A percentile compares a stretch with the other conserved stretches of the same genome.
Conservation (phyloP, 2,888 invertebrate genomes). For the Drosophila histrio region DNA sequence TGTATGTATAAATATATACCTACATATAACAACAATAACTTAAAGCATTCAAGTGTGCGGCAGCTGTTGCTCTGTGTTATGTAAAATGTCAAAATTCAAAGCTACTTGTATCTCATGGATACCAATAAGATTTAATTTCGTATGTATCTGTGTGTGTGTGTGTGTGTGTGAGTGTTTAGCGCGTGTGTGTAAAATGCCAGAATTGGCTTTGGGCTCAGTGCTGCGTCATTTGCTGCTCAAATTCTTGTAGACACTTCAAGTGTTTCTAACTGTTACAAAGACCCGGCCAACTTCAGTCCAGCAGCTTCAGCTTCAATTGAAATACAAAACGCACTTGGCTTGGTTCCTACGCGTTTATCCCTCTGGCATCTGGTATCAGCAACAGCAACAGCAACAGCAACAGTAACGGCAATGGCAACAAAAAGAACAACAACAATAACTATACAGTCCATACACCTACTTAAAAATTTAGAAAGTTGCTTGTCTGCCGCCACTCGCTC, state of each 20-base stretch:
- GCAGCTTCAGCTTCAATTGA: conserved; percentile 62
- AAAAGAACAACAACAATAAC: conserved; percentile 23
- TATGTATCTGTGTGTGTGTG: conserved; percentile 11
- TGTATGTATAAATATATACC: neutral
- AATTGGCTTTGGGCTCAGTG: conserved; percentile 62
- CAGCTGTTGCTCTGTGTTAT: conserved; percentile 73
- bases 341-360: conserved; percentile 51
- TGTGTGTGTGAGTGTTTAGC: conserved; percentile 28
- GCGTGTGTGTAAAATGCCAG: conserved; percentile 46
- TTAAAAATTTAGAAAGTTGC: conserved; percentile 81
- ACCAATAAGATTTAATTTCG: conserved; percentile 49
- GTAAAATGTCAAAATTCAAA: conserved; percentile 64
- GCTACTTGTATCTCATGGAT: conserved; percentile 61
- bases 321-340: conserved; percentile 62
- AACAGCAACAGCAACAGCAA: conserved; percentile 4
- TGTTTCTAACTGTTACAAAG: conserved; percentile 37
- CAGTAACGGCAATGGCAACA: conserved; percentile 8
- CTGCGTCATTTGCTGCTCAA: conserved; percentile 73
- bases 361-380: conserved; percentile 46
- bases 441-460: conserved; percentile 72
- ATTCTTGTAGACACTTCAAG: conserved; percentile 64
- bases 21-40: neutral
- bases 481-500: conserved; percentile 55
- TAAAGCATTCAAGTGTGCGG: neutral
- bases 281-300: conserved; percentile 12